Percentiles rank a stretch among this genome's conserved stretches.
These are phyloP conservation scores for Sceloporus undulatus DNA, from an alignment of 2,113 vertebrate genomes.

Conservation along the genomic window DNA sequence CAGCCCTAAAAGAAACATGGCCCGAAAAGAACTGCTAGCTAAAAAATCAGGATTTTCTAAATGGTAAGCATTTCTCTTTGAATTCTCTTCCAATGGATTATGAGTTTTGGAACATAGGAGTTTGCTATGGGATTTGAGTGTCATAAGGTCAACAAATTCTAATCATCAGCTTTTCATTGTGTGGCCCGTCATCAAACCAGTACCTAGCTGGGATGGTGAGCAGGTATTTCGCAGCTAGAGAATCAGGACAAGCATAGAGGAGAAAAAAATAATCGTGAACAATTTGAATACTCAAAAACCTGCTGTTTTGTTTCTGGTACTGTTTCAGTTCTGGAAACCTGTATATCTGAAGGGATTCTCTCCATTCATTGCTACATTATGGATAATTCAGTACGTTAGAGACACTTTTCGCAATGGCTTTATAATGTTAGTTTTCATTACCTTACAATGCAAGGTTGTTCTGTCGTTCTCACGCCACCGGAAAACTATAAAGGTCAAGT, in stretches of 20 bases:
- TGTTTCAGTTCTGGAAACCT: neutral
- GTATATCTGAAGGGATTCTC: neutral
- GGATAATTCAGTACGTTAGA: constrained; percentile 5
- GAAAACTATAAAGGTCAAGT: constrained; percentile 38
- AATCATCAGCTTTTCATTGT: constrained; percentile 3
- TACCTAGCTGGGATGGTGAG: neutral
- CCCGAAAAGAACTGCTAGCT: neutral
- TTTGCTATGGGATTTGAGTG: constrained; percentile 2
- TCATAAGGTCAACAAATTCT: fast-evolving
- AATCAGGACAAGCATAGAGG: constrained; percentile 17
- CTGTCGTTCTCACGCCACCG: neutral
- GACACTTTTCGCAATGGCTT: neutral
- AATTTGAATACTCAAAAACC: neutral
- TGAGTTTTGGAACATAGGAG: neutral
- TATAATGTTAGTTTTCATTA: neutral
- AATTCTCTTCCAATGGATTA: neutral
- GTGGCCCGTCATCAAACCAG: neutral
- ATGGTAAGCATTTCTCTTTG: neutral
- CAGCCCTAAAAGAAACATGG: neutral
- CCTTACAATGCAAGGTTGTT: neutral
- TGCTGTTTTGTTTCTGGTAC: constrained; percentile 14
- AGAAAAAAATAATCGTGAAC: neutral
- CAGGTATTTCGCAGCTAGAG: constrained; percentile 12
- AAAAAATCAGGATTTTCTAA: neutral
- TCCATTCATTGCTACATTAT: neutral